Evolutionary conservation across 2,113 vertebrate species (phyloP).

Genomic region (Copsychus sechellarum): DNA sequence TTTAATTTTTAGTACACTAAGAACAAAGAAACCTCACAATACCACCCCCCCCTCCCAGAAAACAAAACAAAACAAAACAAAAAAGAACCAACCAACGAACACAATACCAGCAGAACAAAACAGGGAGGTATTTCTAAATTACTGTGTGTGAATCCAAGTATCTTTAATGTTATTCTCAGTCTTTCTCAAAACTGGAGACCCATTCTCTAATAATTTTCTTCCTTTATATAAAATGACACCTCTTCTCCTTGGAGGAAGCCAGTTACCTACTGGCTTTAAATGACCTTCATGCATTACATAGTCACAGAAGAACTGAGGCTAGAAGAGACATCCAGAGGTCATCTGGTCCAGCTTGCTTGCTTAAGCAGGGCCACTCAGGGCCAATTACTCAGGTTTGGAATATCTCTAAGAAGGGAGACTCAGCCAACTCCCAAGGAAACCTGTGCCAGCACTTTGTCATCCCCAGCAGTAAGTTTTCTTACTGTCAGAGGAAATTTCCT

Average conservation of each 20-base stretch:
- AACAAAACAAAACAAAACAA: too few relatives aligned
- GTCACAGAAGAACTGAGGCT: not conserved
- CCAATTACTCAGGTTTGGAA: not conserved
- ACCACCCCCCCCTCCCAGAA: not conserved
- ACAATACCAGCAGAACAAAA: not conserved
- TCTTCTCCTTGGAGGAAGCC: not conserved
- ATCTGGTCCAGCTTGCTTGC: not conserved
- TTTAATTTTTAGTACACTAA: not conserved
- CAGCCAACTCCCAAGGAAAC: not conserved
- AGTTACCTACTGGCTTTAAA: not conserved
- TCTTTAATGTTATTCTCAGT: not conserved
- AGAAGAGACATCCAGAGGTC: not conserved
- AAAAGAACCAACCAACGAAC: not conserved
- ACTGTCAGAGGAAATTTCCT: not conserved
- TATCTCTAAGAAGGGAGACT: not conserved
- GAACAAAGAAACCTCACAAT: not conserved
- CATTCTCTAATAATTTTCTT: not conserved
- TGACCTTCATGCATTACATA: not conserved
- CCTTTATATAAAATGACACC: not conserved
- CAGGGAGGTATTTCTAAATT: not conserved
- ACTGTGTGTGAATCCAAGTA: not conserved
- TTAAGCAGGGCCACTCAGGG: not conserved
- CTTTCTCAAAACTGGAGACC: not conserved
- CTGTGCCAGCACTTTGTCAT: rapidly evolving
- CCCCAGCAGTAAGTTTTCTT: not conserved